phyloP scores from a whole-genome alignment of 2,113 vertebrate genomes.

The Cavia porcellus region DNA sequence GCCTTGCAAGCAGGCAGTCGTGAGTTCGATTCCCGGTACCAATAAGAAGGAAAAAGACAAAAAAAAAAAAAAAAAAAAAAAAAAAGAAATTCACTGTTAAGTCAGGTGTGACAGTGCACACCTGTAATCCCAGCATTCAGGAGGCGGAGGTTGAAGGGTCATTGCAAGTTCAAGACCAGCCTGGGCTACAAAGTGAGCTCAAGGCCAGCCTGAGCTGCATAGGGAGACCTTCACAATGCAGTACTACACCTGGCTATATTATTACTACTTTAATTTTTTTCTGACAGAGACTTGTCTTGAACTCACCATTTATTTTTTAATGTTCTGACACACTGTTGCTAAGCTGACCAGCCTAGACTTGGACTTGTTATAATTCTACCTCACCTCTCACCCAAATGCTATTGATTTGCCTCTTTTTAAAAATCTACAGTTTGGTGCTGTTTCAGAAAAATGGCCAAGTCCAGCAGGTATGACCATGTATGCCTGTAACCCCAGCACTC shows the following conservation, averaged over 20 bases:
- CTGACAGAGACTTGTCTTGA: not conserved
- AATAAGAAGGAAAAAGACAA: no score
- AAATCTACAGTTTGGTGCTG: not conserved
- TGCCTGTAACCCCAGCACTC: not conserved
- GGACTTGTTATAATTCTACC: not conserved
- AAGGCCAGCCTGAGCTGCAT: no score
- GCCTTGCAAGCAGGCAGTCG: no score
- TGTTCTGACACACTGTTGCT: not conserved
- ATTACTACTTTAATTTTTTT: not conserved
- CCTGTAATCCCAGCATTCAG: no score
- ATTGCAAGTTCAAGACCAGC: no score
- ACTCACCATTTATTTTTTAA: not conserved
- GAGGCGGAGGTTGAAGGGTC: no score
- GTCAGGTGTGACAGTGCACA: no score
- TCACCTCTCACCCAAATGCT: not conserved
- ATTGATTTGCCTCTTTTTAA: not conserved
- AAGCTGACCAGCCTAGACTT: not conserved
- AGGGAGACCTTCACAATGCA: no score
- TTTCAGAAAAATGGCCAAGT: conserved; percentile 23
- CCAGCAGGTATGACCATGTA: not conserved
- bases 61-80: no score
- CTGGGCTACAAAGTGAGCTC: no score
- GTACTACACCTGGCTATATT: not conserved
- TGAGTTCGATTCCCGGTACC: no score
- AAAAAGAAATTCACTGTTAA: conserved; percentile 13